A percentile compares a stretch with the other conserved stretches of the same genome.
Evolutionary conservation across 53 echinoderm and acorn worm genomes (phyloP).

Genomic region (Antedon mediterranea): DNA sequence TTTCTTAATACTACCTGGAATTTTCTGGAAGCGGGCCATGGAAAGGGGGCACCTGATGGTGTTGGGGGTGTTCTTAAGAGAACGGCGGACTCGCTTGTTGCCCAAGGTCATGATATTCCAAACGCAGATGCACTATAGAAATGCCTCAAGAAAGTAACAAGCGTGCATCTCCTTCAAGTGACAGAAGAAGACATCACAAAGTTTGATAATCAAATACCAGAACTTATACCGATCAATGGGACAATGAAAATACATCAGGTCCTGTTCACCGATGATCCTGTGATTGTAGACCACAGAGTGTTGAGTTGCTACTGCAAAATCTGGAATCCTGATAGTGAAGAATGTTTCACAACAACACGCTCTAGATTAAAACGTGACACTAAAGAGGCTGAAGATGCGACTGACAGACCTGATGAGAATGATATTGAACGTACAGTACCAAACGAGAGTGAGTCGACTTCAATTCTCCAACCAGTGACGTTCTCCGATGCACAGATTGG

Average conservation of each 20-base stretch:
- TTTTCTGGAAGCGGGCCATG: constrained; percentile 26
- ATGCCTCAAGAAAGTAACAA: constrained; percentile 2
- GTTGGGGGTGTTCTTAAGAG: constrained; percentile 12
- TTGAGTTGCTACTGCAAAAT: too few species aligned
- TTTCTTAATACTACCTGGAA: constrained; percentile 18
- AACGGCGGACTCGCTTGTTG: constrained; percentile 8
- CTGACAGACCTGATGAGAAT: too few species aligned
- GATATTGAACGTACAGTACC: too few species aligned
- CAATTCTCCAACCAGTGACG: too few species aligned
- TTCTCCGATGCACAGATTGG: too few species aligned
- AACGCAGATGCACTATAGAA: constrained; percentile 11
- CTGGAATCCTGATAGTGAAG: too few species aligned
- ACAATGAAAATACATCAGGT: constrained; percentile 17
- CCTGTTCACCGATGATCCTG: too few species aligned
- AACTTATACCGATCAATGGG: background rate
- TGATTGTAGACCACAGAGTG: too few species aligned
- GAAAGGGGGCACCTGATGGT: constrained; percentile 26
- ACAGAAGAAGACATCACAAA: constrained; percentile 5
- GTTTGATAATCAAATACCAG: constrained; percentile 2
- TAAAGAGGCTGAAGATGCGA: too few species aligned
- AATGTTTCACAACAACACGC: too few species aligned
- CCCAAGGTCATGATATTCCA: constrained; percentile 12
- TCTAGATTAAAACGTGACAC: too few species aligned
- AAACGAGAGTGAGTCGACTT: too few species aligned
- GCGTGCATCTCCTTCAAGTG: background rate